Percentiles rank a stretch among this genome's conserved stretches.
phyloP scores from a whole-genome alignment of 1,140 invertebrate species.

The Conus betulinus region DNA sequence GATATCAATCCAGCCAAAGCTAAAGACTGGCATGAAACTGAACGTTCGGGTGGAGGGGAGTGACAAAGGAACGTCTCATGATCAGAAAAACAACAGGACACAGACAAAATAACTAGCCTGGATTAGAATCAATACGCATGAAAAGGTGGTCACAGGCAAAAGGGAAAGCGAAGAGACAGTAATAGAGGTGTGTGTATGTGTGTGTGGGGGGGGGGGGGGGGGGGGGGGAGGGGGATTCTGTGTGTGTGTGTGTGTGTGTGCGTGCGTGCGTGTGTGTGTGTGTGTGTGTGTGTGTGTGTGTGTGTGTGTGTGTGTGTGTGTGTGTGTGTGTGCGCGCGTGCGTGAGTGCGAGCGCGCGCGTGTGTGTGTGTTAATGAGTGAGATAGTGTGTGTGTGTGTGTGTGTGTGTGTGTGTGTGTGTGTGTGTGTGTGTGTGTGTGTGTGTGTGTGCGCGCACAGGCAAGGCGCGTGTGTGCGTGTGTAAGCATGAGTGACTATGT shows the following conservation, averaged over 20 bases:
- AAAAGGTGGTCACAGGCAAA: too few species aligned
- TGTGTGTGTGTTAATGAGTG: background rate
- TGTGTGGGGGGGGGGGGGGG: too few species aligned
- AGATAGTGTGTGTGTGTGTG: slow-evolving; percentile 10
- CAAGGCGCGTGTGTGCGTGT: background rate
- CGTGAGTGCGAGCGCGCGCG: background rate
- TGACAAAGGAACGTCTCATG: too few species aligned
- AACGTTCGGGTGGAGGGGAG: too few species aligned
- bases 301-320: slow-evolving; percentile 23
- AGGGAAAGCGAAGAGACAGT: too few species aligned
- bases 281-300: slow-evolving; percentile 28
- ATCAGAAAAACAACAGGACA: too few species aligned
- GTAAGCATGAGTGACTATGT: background rate
- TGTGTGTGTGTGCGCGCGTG: background rate
- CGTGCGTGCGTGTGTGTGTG: background rate
- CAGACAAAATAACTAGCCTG: too few species aligned
- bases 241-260: background rate
- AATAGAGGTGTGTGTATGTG: too few species aligned
- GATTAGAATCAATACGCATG: too few species aligned
- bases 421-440: background rate
- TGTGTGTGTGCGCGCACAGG: background rate
- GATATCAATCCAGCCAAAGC: too few species aligned
- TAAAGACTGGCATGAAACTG: too few species aligned
- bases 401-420: background rate
- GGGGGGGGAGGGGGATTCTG: too few species aligned